Base-by-base conservation (phyloP, 2,888 invertebrate genomes). In the Fragum sueziense region DNA sequence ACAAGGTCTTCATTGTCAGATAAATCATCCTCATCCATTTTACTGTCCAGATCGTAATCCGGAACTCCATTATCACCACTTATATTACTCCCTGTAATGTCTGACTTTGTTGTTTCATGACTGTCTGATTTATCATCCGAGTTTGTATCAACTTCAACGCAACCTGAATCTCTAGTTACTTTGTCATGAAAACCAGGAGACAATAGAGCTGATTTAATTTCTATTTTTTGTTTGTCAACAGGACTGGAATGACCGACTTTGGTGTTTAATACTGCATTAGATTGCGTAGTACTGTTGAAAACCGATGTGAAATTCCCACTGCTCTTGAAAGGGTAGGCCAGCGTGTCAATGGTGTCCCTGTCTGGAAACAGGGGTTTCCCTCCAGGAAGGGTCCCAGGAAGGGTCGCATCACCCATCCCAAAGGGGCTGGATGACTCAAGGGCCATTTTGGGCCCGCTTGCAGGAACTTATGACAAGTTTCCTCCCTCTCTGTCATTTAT, bases 1-100 rank as follows among this genome's bases (percentile, higher is more conserved):
- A 90, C 87, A 20, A 88, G 85, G 59, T 88, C 89, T 67, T 89
- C 89, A 69, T 88, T 82, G 71, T 75, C 84, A 52, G 84, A 87
- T 34, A 70, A 22, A 20, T 74, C 71, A 17, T 74, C 71, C 33
- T 75, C 72, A 11, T 78, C 78, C 22, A 74, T 70, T 37, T 79
- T 78, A 41, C 65, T 59, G 20, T 76, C 76, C 25, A 57, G 41
- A 22, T 73, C 67, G n/a, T 70, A 70, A 20, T 70, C 74, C 34
- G 59, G 41, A n/a, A n/a, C n/a, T 27, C 41, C 41, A 11, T 34
- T 47, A 9, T 57, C 68, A 20, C 61, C 62, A 54, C 65, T 65
- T n/a, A 54, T 25, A 57, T 33, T 71, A 7, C 41, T 65, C 20
- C 41, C 41, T 37, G 65, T 65, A 22, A 65, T 27, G 6, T 41